Evolutionary conservation across 2,888 invertebrate species (phyloP).

Genomic region (Scaptomyza tumidula): DNA sequence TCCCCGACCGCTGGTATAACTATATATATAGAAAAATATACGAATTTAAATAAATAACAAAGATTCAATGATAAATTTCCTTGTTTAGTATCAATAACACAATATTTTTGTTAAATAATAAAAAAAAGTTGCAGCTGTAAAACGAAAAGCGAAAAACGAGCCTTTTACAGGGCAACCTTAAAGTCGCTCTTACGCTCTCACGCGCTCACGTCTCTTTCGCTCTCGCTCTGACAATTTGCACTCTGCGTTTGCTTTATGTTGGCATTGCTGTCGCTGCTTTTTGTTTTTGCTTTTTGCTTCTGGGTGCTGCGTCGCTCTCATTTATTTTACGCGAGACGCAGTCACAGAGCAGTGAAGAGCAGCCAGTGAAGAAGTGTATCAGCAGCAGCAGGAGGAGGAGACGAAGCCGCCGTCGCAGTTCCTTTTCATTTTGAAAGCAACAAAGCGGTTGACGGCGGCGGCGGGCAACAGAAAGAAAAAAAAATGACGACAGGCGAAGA

Average conservation of each 20-base stretch:
- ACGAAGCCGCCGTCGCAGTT: constrained; percentile 57
- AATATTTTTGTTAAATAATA: too few species aligned
- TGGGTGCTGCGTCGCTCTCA: constrained; percentile 53
- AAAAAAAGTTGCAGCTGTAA: neutral
- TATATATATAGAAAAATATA: too few species aligned
- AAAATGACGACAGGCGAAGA: constrained; percentile 30
- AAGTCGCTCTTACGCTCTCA: neutral
- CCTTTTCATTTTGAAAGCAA: constrained; percentile 61
- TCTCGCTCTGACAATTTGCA: neutral
- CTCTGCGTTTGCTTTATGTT: constrained; percentile 18
- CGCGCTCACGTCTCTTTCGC: neutral
- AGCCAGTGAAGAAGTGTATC: neutral
- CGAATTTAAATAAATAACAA: too few species aligned
- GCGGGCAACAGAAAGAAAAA: neutral
- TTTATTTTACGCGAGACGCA: constrained; percentile 57
- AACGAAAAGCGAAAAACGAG: too few species aligned
- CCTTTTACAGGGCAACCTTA: neutral
- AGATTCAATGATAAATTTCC: too few species aligned
- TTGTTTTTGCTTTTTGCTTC: constrained; percentile 29
- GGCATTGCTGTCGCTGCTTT: constrained; percentile 31
- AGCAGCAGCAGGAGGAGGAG: constrained; percentile 6
- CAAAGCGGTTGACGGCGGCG: constrained; percentile 55
- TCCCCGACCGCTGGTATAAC: too few species aligned
- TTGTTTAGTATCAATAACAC: too few species aligned
- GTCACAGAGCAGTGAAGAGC: neutral